phyloP scores from a whole-genome alignment of 1,140 invertebrate species.

The Lethrus apterus region DNA sequence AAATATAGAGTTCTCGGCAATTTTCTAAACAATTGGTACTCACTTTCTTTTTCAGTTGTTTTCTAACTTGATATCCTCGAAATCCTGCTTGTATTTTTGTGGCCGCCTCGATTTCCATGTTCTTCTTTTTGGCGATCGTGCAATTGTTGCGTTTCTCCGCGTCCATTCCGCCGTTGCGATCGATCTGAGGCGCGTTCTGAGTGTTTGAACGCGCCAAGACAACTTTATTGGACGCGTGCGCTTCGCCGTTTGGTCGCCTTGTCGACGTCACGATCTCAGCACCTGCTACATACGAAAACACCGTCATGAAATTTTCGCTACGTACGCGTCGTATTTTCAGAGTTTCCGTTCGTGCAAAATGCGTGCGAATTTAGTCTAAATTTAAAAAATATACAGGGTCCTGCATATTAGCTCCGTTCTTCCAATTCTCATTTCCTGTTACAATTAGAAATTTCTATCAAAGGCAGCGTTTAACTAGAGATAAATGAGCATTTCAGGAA shows the following conservation, averaged over 20 bases:
- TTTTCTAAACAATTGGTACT: slow-evolving; percentile 12
- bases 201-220: slow-evolving; percentile 19
- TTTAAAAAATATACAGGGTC: no score
- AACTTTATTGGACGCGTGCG: slow-evolving; percentile 26
- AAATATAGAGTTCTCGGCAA: background rate
- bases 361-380: no score
- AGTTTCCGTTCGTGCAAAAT: no score
- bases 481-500: no score
- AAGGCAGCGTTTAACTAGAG: no score
- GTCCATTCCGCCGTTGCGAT: slow-evolving; percentile 22
- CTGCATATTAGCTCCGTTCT: no score
- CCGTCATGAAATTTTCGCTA: no score
- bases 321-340: no score
- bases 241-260: slow-evolving; percentile 4
- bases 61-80: slow-evolving; percentile 61
- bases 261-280: slow-evolving; percentile 33
- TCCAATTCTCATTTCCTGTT: no score
- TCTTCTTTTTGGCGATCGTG: slow-evolving; percentile 25
- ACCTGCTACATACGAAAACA: slow-evolving; percentile 33
- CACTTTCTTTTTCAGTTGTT: slow-evolving; percentile 48
- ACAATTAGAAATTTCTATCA: no score
- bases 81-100: slow-evolving; percentile 69
- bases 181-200: slow-evolving; percentile 4
- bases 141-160: slow-evolving; percentile 31
- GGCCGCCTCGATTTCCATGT: slow-evolving; percentile 51